A percentile compares a stretch with the other conserved stretches of the same genome.
Conservation (phyloP, 2,888 invertebrate species). For the Aromia moschata region DNA sequence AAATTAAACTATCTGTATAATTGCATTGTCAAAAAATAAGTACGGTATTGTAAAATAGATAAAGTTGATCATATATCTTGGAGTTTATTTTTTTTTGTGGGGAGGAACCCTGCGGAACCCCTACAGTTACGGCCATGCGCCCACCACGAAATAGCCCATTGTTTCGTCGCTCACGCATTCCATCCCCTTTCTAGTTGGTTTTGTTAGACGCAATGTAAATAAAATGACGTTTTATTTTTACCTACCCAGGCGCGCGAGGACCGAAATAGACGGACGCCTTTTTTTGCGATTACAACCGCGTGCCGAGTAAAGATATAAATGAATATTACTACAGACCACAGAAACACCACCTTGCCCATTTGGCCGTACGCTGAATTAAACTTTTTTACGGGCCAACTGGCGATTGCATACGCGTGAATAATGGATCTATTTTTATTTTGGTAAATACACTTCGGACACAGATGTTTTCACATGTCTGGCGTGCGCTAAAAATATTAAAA, state of each 20-base stretch:
- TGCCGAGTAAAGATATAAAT: not conserved
- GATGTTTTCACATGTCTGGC: conserved; percentile 16
- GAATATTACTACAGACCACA: not conserved
- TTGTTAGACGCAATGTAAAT: too few species aligned
- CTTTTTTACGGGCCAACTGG: conserved; percentile 6
- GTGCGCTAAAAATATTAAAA: conserved; percentile 27
- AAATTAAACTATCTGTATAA: too few species aligned
- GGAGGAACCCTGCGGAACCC: too few species aligned
- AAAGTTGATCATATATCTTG: too few species aligned
- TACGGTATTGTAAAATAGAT: too few species aligned
- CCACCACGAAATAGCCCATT: too few species aligned
- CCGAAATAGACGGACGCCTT: not conserved
- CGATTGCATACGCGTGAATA: not conserved
- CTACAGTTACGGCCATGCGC: too few species aligned
- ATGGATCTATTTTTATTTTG: conserved; percentile 22
- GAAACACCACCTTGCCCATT: conserved; percentile 19
- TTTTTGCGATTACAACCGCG: not conserved
- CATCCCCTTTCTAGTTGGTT: too few species aligned
- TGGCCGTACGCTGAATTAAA: conserved; percentile 5
- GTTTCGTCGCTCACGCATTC: too few species aligned
- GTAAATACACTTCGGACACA: conserved; percentile 22
- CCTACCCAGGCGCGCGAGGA: not conserved
- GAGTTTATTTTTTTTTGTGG: too few species aligned
- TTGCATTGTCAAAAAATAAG: too few species aligned
- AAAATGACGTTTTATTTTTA: not conserved